phyloP scores from a whole-genome alignment of 2,797 vertebrate species.

The Manis pentadactyla region DNA sequence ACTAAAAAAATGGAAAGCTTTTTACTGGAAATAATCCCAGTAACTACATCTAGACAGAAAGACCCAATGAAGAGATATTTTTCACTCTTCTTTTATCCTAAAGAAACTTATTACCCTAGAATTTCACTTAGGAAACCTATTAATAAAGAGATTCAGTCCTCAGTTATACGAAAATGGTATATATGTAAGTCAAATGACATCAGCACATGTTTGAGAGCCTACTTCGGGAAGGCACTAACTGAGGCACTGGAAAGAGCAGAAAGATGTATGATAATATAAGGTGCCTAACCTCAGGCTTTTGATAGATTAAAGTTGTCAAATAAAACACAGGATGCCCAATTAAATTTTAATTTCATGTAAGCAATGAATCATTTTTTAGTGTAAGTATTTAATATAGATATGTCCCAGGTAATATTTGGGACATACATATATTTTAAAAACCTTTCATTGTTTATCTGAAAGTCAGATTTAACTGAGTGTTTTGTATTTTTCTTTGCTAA shows the following conservation, averaged over 20 bases:
- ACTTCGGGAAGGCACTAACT: neutral
- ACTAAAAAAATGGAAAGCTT: neutral
- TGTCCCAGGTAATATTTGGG: neutral
- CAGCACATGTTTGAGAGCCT: neutral
- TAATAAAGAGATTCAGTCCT: neutral
- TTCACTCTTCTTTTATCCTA: constrained; percentile 10
- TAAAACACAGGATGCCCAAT: constrained; percentile 23
- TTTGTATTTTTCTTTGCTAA: constrained; percentile 22
- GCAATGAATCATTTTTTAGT: neutral
- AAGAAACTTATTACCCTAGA: constrained; percentile 15
- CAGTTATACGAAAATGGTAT: neutral
- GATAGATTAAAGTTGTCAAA: neutral
- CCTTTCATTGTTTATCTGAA: constrained; percentile 5
- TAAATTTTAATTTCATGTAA: constrained; percentile 53
- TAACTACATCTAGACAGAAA: constrained; percentile 19
- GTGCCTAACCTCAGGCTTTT: neutral
- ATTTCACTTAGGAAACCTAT: constrained; percentile 58
- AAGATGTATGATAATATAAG: neutral
- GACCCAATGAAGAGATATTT: neutral
- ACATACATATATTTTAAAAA: neutral
- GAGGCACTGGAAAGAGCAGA: neutral
- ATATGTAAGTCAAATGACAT: constrained; percentile 9
- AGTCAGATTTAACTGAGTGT: neutral
- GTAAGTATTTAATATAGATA: neutral
- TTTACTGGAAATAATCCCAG: constrained; percentile 20